Conservation (phyloP, 1,140 invertebrate genomes). For the Conus ventricosus region DNA sequence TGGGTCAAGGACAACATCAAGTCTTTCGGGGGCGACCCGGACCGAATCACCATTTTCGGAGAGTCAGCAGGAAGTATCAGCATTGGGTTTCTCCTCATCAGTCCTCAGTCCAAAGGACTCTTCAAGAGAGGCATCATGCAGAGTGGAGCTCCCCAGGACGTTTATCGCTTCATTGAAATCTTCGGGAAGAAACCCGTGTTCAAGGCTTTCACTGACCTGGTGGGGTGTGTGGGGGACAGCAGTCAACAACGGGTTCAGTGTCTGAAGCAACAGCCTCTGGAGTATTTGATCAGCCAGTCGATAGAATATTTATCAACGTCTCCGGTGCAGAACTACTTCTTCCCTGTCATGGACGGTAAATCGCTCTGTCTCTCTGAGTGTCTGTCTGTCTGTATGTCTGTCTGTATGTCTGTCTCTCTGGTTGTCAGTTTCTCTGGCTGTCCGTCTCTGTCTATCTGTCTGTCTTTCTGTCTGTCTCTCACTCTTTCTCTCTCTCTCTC, state of each 20-base stretch:
- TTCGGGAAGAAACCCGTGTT: not conserved
- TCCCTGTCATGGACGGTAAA: slow-evolving; percentile 13
- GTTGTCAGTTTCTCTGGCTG: no score
- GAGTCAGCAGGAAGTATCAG: slow-evolving; percentile 76
- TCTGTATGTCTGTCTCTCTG: no score
- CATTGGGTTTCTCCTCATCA: slow-evolving; percentile 44
- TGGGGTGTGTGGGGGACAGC: not conserved
- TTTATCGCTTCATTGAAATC: not conserved
- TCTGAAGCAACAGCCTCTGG: not conserved
- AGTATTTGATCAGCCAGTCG: not conserved
- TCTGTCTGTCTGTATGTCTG: no score
- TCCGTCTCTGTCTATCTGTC: no score
- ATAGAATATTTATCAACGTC: not conserved
- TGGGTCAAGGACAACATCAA: slow-evolving; percentile 75
- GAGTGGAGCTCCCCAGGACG: slow-evolving; percentile 7
- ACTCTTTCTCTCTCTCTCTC: no score
- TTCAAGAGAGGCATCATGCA: slow-evolving; percentile 24
- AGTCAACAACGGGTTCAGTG: not conserved
- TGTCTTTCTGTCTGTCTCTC: no score
- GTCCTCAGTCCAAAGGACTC: slow-evolving; percentile 48
- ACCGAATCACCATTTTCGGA: slow-evolving; percentile 82
- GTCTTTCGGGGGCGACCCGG: slow-evolving; percentile 79
- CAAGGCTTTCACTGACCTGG: not conserved
- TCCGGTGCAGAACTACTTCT: not conserved
- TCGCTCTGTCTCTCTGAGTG: no score